Conservation (phyloP, 2,113 vertebrate species). For the Phalacrocorax aristotelis region DNA sequence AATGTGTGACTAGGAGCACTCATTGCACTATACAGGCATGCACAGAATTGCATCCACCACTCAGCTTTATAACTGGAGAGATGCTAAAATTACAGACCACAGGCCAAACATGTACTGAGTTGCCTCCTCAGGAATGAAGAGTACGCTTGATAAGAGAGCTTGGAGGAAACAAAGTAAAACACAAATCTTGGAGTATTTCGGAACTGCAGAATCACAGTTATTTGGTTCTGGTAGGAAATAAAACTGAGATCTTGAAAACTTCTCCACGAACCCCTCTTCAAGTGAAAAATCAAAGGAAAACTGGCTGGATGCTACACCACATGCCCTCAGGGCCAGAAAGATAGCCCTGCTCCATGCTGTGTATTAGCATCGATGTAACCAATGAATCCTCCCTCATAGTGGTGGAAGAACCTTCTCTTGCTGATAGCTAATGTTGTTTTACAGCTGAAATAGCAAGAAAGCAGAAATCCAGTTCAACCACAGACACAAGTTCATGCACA, state of each 20-base stretch:
- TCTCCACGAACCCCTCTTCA: background rate
- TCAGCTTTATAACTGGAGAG: background rate
- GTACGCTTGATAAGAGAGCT: background rate
- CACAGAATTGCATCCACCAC: background rate
- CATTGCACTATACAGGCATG: background rate
- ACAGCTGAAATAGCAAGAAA: background rate
- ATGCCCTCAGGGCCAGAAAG: background rate
- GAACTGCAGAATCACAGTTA: background rate
- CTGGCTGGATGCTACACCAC: background rate
- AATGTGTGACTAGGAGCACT: background rate
- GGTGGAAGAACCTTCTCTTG: background rate
- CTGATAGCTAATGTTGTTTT: background rate
- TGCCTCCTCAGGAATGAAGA: background rate
- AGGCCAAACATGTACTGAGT: background rate
- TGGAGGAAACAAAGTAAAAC: background rate
- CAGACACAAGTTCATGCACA: background rate
- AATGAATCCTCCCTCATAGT: background rate
- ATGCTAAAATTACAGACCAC: background rate
- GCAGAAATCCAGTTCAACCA: background rate
- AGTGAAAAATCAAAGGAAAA: background rate
- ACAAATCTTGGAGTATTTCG: background rate
- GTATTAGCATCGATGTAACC: background rate
- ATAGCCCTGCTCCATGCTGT: background rate
- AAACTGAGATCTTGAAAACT: background rate
- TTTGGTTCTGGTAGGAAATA: background rate